phyloP scores from a whole-genome alignment of 2,888 invertebrate species.

The Orgyia antiqua region DNA sequence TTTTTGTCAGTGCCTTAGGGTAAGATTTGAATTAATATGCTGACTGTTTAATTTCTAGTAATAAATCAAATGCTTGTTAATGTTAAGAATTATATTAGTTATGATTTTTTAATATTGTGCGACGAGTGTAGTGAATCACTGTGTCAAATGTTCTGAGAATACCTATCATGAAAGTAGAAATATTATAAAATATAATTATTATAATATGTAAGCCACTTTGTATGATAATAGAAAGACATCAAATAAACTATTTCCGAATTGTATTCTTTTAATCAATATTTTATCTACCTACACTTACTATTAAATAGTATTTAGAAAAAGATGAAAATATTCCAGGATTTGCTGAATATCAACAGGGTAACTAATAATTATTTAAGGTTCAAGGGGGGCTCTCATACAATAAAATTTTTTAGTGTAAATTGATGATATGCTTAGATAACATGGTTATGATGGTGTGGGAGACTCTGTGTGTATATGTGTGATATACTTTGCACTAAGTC shows the following conservation, averaged over 20 bases:
- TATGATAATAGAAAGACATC: slow-evolving; percentile 74
- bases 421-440: no score
- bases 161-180: slow-evolving; percentile 28
- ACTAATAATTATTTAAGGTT: no score
- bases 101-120: slow-evolving; percentile 30
- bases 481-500: no score
- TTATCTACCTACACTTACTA: no score
- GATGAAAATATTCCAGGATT: no score
- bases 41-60: slow-evolving; percentile 49
- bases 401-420: no score
- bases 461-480: no score
- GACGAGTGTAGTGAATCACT: slow-evolving; percentile 40
- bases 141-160: slow-evolving; percentile 62
- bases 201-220: slow-evolving; percentile 67
- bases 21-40: slow-evolving; percentile 56
- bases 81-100: slow-evolving; percentile 33
- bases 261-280: slow-evolving; percentile 6
- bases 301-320: no score
- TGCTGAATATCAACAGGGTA: no score
- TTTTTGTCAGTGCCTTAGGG: slow-evolving; percentile 73
- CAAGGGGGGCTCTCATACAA: no score
- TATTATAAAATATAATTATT: slow-evolving; percentile 36
- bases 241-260: slow-evolving; percentile 51
- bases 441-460: no score
- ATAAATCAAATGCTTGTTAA: slow-evolving; percentile 47